Conservation (phyloP, 1,140 invertebrate species). For the Heliothis virescens region DNA sequence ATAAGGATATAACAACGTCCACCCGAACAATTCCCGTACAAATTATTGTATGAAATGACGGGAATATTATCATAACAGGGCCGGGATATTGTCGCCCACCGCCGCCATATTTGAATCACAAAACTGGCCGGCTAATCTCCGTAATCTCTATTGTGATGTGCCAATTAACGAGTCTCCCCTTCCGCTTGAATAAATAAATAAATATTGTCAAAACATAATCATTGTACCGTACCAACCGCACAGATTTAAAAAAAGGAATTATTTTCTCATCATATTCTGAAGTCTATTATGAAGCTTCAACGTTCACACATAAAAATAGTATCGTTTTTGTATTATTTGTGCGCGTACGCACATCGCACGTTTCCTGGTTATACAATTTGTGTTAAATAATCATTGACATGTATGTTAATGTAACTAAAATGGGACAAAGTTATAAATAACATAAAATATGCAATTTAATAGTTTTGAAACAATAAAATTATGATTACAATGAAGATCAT, state of each 20-base stretch:
- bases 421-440: constrained; percentile 40
- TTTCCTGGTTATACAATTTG: constrained; percentile 24
- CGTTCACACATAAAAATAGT: constrained; percentile 29
- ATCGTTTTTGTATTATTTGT: constrained; percentile 19
- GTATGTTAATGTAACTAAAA: constrained; percentile 21
- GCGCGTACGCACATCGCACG: neutral
- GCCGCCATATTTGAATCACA: constrained; percentile 82
- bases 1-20: constrained; percentile 66
- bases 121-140: constrained; percentile 75
- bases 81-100: constrained; percentile 75
- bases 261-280: constrained; percentile 48
- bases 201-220: constrained; percentile 72
- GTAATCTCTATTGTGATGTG: constrained; percentile 82
- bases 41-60: constrained; percentile 77
- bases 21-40: constrained; percentile 63
- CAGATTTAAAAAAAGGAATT: constrained; percentile 23
- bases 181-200: constrained; percentile 83
- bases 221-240: constrained; percentile 34
- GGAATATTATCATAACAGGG: constrained; percentile 82
- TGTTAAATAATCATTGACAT: constrained; percentile 7
- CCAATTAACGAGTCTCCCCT: constrained; percentile 83
- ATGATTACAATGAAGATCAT: constrained; percentile 47
- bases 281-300: constrained; percentile 21
- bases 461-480: constrained; percentile 46
- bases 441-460: constrained; percentile 33